These are phyloP conservation scores for Amphiprion percula DNA, from an alignment of 2,113 vertebrate genomes.

Conservation along the genomic window DNA sequence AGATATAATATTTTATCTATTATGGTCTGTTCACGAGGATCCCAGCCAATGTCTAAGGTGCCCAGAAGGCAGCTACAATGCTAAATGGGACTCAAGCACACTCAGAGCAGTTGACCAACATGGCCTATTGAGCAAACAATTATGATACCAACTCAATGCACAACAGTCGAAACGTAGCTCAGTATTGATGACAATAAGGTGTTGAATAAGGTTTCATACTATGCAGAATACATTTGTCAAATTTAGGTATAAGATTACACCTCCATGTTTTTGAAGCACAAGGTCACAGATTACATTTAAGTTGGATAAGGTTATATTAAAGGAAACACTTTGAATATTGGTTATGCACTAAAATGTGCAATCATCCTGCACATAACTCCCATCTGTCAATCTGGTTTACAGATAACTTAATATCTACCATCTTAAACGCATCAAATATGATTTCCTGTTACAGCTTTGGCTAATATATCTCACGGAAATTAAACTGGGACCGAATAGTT, in stretches of 20 bases:
- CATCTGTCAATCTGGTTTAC: not conserved
- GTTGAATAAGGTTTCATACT: not conserved
- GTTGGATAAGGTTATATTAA: too few species aligned
- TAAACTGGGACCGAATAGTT: slow-evolving; percentile 3
- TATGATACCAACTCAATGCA: not conserved
- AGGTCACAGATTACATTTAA: too few species aligned
- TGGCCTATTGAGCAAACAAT: slow-evolving; percentile 4
- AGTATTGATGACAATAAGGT: not conserved
- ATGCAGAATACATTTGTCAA: not conserved
- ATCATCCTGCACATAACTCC: not conserved
- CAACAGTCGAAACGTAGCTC: not conserved
- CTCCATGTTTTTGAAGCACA: not conserved
- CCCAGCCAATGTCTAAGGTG: not conserved
- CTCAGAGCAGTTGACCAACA: slow-evolving; percentile 16
- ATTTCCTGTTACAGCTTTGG: not conserved
- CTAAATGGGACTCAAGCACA: slow-evolving; percentile 13
- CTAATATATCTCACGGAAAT: slow-evolving; percentile 1
- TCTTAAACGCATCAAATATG: not conserved
- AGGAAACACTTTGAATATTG: not conserved
- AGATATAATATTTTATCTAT: not conserved
- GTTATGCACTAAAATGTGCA: not conserved
- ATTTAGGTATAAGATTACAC: too few species aligned
- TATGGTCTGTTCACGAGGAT: not conserved
- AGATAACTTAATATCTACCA: not conserved
- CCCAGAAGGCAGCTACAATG: slow-evolving; percentile 6